Evolutionary conservation across 2,888 invertebrate species (phyloP).

Genomic region (Agrochola macilenta): DNA sequence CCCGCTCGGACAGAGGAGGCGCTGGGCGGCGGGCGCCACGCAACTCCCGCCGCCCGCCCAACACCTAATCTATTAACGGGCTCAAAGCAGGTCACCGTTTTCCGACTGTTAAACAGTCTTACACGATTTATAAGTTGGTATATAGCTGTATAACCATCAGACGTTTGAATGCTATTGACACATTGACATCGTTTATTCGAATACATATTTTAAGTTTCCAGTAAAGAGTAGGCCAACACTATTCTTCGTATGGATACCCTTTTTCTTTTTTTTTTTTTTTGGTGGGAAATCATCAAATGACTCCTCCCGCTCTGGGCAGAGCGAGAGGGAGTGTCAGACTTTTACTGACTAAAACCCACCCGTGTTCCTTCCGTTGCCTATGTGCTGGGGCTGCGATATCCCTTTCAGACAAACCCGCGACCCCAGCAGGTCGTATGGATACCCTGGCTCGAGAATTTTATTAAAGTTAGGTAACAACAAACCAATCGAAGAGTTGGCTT

Average conservation of each 20-base stretch:
- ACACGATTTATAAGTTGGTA: conserved; percentile 59
- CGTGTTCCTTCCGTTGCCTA: too few species aligned
- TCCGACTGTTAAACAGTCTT: conserved; percentile 63
- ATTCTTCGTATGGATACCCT: conserved; percentile 5
- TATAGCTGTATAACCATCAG: conserved; percentile 18
- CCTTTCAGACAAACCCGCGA: too few species aligned
- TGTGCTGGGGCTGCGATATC: too few species aligned
- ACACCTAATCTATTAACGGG: conserved; percentile 83
- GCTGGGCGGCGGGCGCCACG: conserved; percentile 77
- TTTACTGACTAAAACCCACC: too few species aligned
- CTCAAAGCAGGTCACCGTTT: conserved; percentile 86
- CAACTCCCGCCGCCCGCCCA: conserved; percentile 77
- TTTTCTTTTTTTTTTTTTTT: too few species aligned
- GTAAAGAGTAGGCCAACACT: conserved; percentile 22
- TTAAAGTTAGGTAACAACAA: neutral
- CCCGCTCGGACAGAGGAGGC: conserved; percentile 81
- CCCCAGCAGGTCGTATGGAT: conserved; percentile 12
- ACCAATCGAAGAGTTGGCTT: neutral
- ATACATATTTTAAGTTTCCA: conserved; percentile 27
- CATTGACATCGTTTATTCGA: conserved; percentile 59
- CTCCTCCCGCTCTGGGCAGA: too few species aligned
- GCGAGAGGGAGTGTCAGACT: too few species aligned
- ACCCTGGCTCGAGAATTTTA: neutral
- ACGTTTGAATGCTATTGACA: conserved; percentile 61
- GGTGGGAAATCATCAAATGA: too few species aligned